Evolutionary conservation across 2,888 invertebrate genomes (phyloP), one percentile per base, ranked within the genome.

Genomic region (Stenotaenia linearis): DNA sequence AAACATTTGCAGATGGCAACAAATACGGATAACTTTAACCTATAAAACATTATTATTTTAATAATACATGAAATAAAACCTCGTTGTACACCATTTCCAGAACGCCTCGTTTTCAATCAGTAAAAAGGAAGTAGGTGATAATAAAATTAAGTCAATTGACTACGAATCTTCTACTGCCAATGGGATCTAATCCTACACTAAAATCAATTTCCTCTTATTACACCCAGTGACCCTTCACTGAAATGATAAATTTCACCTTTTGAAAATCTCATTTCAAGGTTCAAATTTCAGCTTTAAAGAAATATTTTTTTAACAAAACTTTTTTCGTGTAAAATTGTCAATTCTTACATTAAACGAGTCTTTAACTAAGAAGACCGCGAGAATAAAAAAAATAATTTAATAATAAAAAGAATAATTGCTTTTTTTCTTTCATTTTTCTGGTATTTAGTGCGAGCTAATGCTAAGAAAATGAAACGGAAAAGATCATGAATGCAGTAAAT

Each of bases 71-170:
- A n/a, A n/a, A n/a, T n/a, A 69, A 69, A 28, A 23, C 25, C 10
- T 21, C 12, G 4, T 40, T 15, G 15, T 21, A 21, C 56, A 7
- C 21, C 21, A 56, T 56, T 18, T 56, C 23, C 23, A 21, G 7
- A 23, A 56, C 21, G 1, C 69, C 10, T 28, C 10, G 23, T 69
- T 69, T 69, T 69, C 69, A 69, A 69, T 69, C 69, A 69, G 50
- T 50, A 50, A 50, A 50, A 50, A 50, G 69, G 69, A 69, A 69
- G 69, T 69, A 28, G 25, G 25, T 28, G 69, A 69, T 69, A 69
- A 69, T 69, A 69, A 69, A 69, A 69, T 69, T 69, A 69, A 69
- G 69, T 69, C 69, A 69, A 69, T 69, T 69, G 69, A 69, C 69
- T 69, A 69, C 23, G 69, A 69, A 10, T 28, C 28, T 28, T 69